These are phyloP conservation scores for Chionomys nivalis DNA, from an alignment of 2,113 vertebrate species.

Conservation along the genomic window DNA sequence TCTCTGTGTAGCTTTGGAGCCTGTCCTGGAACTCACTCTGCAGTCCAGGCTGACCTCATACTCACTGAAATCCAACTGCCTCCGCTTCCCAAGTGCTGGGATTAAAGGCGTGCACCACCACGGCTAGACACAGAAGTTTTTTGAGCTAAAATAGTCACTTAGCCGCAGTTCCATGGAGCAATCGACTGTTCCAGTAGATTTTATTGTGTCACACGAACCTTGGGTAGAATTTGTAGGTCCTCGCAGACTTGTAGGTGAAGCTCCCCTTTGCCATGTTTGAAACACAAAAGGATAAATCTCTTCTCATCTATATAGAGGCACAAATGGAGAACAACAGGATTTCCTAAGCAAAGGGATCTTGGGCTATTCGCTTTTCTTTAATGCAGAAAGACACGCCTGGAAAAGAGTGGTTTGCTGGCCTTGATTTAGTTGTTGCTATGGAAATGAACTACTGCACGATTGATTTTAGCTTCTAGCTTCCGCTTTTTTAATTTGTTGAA, in stretches of 20 bases:
- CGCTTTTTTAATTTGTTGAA: not conserved
- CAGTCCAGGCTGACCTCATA: no score
- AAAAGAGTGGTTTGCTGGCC: not conserved
- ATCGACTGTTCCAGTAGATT: not conserved
- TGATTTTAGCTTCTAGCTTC: not conserved
- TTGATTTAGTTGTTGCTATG: not conserved
- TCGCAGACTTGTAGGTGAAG: not conserved
- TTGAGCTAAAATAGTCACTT: not conserved
- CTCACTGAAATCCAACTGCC: no score
- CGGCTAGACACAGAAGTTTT: not conserved
- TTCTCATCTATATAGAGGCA: not conserved
- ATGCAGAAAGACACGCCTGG: not conserved
- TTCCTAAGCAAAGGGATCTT: not conserved
- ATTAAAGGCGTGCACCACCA: no score
- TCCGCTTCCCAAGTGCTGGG: no score
- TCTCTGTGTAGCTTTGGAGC: no score
- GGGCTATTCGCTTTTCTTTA: not conserved
- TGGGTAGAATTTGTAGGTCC: not conserved
- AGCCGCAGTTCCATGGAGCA: not conserved
- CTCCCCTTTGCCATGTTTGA: conserved; percentile 24
- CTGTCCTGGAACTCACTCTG: no score
- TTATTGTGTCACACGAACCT: not conserved
- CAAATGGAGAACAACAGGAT: not conserved
- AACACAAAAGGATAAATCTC: not conserved
- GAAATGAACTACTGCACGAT: not conserved